Percentiles rank a stretch among this genome's conserved stretches.
phyloP scores from a whole-genome alignment of 2,888 invertebrate species.

The Strigamia crassipes region DNA sequence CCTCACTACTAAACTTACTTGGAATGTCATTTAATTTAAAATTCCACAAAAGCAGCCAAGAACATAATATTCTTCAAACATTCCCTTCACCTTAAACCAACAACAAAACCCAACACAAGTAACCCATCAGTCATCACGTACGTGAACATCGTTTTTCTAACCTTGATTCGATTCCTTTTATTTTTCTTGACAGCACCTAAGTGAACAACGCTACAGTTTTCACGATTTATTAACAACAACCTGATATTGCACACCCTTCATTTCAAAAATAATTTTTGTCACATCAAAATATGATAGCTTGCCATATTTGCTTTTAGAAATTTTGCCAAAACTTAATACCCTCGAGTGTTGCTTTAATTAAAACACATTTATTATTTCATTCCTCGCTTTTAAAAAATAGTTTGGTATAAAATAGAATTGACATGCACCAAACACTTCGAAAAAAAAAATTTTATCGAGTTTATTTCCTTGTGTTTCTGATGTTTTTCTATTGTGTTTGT shows the following conservation, averaged over 20 bases:
- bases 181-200: slow-evolving; percentile 4
- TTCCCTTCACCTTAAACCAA: slow-evolving; percentile 19
- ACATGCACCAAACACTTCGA: no score
- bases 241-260: slow-evolving; percentile 16
- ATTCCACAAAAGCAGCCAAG: neutral
- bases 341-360: slow-evolving; percentile 22
- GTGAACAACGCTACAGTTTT: slow-evolving; percentile 4
- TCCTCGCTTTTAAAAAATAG: neutral
- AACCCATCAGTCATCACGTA: slow-evolving; percentile 37
- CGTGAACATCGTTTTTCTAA: slow-evolving; percentile 28
- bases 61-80: slow-evolving; percentile 26
- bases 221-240: slow-evolving; percentile 22
- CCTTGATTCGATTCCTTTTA: slow-evolving; percentile 28
- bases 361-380: neutral
- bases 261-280: slow-evolving; percentile 34
- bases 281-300: slow-evolving; percentile 2
- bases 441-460: no score
- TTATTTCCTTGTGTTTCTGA: no score
- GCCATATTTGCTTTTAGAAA: neutral
- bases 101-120: slow-evolving; percentile 28
- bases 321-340: slow-evolving; percentile 28
- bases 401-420: no score
- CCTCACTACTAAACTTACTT: neutral
- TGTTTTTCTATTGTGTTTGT: no score
- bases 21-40: slow-evolving; percentile 22